Conservation (phyloP, 1,140 invertebrate genomes). For the Drosophila ambigua region DNA sequence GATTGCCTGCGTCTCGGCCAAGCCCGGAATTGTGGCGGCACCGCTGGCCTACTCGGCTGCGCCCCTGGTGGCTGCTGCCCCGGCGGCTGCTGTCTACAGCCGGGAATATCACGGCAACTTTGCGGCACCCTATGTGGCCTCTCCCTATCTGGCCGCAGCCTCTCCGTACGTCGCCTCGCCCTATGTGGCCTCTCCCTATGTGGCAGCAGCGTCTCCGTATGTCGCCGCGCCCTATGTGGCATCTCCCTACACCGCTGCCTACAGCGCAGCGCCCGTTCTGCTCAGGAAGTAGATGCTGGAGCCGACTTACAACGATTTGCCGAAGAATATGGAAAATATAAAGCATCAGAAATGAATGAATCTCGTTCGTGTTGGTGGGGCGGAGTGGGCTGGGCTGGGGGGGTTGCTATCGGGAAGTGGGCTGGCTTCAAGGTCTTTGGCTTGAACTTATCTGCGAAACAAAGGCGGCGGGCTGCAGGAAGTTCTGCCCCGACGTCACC, state of each 20-base stretch:
- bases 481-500: no score
- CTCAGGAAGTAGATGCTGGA: constrained; percentile 60
- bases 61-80: constrained; percentile 42
- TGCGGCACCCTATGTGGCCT: constrained; percentile 67
- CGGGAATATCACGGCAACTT: constrained; percentile 68
- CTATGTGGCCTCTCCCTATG: constrained; percentile 51
- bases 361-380: background rate
- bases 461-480: no score
- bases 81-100: constrained; percentile 51
- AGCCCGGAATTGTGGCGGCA: constrained; percentile 65
- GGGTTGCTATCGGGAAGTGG: no score
- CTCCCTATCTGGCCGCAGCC: constrained; percentile 53
- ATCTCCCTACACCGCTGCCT: constrained; percentile 63
- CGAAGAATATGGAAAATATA: constrained; percentile 25
- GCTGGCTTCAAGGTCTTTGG: no score
- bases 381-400: no score
- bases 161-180: constrained; percentile 71
- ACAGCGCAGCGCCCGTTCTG: constrained; percentile 57
- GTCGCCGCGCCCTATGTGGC: constrained; percentile 64
- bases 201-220: constrained; percentile 46
- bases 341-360: constrained; percentile 10
- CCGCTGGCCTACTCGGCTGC: constrained; percentile 68
- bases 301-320: background rate
- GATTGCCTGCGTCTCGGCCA: constrained; percentile 65
- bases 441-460: no score